These are phyloP conservation scores for Osmerus eperlanus DNA, from an alignment of 2,113 vertebrate species.

Conservation along the genomic window DNA sequence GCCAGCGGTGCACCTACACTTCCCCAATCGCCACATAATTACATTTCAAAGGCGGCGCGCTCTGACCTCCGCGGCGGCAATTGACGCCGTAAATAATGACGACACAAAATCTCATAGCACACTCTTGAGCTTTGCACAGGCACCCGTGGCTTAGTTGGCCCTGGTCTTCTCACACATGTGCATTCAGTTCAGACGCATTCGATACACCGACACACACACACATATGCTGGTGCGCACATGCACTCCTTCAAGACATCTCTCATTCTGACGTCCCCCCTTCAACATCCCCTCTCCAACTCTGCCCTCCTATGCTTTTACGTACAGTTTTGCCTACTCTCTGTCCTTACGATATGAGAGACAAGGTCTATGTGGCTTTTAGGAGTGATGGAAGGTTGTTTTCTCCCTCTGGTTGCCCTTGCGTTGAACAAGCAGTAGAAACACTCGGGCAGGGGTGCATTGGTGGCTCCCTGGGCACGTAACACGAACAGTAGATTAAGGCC, in stretches of 20 bases:
- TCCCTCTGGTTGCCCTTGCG: background rate
- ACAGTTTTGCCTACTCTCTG: background rate
- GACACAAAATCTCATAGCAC: slow-evolving; percentile 1
- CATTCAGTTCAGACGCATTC: no score
- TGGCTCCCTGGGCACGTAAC: no score
- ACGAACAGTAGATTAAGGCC: no score
- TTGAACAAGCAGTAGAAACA: no score
- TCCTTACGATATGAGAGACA: slow-evolving; percentile 16
- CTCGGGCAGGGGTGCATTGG: no score
- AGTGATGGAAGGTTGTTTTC: slow-evolving; percentile 7
- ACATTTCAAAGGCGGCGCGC: slow-evolving; percentile 57
- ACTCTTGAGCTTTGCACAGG: background rate
- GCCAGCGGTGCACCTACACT: slow-evolving; percentile 38
- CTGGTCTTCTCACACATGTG: background rate
- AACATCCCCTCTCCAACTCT: background rate
- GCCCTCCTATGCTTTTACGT: background rate
- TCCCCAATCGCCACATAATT: slow-evolving; percentile 64
- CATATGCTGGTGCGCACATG: background rate
- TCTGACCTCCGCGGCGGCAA: slow-evolving; percentile 57
- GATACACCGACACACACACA: background rate
- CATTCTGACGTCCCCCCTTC: background rate
- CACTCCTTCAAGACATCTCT: no score
- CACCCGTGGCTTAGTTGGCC: background rate
- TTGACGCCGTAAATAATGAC: slow-evolving; percentile 42
- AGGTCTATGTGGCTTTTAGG: slow-evolving; percentile 15